These are phyloP conservation scores for Odocoileus virginianus DNA, from an alignment of 2,113 vertebrate genomes.

Conservation along the genomic window DNA sequence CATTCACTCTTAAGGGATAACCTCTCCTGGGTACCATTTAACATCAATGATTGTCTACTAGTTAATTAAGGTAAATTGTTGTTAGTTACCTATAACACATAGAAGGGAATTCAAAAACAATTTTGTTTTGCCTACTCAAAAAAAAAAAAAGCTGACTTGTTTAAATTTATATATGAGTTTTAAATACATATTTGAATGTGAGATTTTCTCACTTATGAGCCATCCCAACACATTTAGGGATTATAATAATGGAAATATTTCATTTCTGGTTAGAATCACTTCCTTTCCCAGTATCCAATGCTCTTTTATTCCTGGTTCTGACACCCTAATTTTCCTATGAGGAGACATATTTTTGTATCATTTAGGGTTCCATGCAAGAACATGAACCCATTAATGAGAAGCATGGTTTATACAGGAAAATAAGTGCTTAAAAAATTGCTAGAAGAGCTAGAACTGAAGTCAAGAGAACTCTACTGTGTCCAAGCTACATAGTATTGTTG, in stretches of 20 bases:
- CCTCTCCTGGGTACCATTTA: not conserved
- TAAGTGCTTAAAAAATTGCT: not conserved
- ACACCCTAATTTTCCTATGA: not conserved
- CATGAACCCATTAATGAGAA: not conserved
- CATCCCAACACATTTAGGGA: not conserved
- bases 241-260: not conserved
- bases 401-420: not conserved
- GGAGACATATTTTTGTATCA: not conserved
- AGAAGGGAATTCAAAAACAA: not conserved
- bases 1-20: not conserved
- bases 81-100: not conserved
- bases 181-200: not conserved
- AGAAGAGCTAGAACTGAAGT: not conserved
- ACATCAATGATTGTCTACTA: not conserved
- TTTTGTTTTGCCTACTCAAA: not conserved
- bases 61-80: not conserved
- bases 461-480: not conserved
- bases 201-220: not conserved
- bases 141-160: not conserved
- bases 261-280: not conserved
- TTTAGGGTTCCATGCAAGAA: not conserved
- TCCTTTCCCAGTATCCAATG: not conserved
- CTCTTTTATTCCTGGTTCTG: not conserved
- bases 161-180: not conserved
- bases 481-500: not conserved